Percentiles rank a stretch among this genome's conserved stretches.
These are phyloP conservation scores for Drosophila sordidula DNA, from an alignment of 2,888 invertebrate genomes.

Conservation along the genomic window DNA sequence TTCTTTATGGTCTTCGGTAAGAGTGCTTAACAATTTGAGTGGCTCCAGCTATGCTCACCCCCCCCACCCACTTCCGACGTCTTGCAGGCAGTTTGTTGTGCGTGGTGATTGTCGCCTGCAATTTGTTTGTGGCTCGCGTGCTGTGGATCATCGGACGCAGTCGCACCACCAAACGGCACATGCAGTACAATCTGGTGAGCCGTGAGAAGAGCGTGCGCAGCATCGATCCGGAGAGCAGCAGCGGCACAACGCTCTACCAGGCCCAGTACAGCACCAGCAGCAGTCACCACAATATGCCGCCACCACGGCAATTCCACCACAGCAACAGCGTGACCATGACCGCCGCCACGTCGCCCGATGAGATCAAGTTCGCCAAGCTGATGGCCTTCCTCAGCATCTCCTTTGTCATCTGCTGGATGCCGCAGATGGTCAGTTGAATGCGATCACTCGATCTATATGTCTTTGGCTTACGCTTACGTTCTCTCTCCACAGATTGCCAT, in stretches of 20 bases:
- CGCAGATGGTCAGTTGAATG: conserved; percentile 90
- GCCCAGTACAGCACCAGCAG: conserved; percentile 53
- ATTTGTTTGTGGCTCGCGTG: conserved; percentile 92
- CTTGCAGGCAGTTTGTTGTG: conserved; percentile 88
- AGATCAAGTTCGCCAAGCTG: conserved; percentile 93
- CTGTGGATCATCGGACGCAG: conserved; percentile 86
- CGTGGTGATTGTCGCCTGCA: conserved; percentile 92
- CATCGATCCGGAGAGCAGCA: conserved; percentile 79
- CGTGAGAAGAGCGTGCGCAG: conserved; percentile 78
- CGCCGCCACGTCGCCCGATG: conserved; percentile 88
- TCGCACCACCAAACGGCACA: conserved; percentile 81
- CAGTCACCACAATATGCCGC: conserved; percentile 44
- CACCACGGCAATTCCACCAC: conserved; percentile 72
- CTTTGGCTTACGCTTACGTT: not conserved
- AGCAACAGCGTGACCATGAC: conserved; percentile 82
- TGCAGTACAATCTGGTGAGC: conserved; percentile 82
- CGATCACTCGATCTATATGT: not conserved
- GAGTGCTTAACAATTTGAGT: too few species aligned
- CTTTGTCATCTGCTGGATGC: conserved; percentile 94
- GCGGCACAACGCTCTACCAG: conserved; percentile 81
- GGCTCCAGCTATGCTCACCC: too few species aligned
- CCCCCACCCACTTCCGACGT: not conserved
- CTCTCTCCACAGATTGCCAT: conserved; percentile 87
- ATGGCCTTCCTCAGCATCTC: conserved; percentile 93
- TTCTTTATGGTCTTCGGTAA: conserved; percentile 92